Evolutionary conservation across 1,140 invertebrate species (phyloP), one percentile per base, ranked within the genome.

Genomic region (Phocides pigmalion): DNA sequence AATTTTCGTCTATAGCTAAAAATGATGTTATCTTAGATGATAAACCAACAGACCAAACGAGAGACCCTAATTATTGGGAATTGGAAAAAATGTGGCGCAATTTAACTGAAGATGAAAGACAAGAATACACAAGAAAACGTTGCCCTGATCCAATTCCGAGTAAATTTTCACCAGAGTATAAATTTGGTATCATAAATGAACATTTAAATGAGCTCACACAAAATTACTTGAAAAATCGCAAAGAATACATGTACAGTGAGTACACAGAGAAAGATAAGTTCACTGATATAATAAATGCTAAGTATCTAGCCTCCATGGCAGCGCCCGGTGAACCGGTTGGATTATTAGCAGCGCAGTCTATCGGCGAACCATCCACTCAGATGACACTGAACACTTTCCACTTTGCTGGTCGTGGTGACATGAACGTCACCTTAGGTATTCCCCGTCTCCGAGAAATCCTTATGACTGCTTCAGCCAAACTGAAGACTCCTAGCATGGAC

Each of bases 351-450:
- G 98, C 98, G 15, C 96, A 97, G 93, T 99, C 98, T 5, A 96
- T 99, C 72, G 98, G 98, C 63, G 99, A 99, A 92, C 99, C 99
- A 0, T 99, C 98, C 2, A 99, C 99, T 59, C 99, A 99, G 93
- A 99, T 99, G 99, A 99, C 99, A 74, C 88, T 99, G 67, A 99
- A 99, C 80, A 99, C 99, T 28, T 99, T 99, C 91, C 99, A 99
- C 86, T 99, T 99, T 92, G 99, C 99, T 74, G 99, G 99, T 88
- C 95, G 98, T 92, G 98, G 98, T 93, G 99, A 99, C 91, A 99
- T 99, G 98, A 99, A 99, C 90, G 98, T 99, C 0, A 99, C 99
- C 0, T 93, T 99, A 0, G 98, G 97, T 94, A 99, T 99, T 72
- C 99, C 98, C 0, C 94, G 99, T 74, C 92, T 99, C 1, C 93